Evolutionary conservation across 2,888 invertebrate species (phyloP).

Genomic region (Hirtodrosophila cameraria): DNA sequence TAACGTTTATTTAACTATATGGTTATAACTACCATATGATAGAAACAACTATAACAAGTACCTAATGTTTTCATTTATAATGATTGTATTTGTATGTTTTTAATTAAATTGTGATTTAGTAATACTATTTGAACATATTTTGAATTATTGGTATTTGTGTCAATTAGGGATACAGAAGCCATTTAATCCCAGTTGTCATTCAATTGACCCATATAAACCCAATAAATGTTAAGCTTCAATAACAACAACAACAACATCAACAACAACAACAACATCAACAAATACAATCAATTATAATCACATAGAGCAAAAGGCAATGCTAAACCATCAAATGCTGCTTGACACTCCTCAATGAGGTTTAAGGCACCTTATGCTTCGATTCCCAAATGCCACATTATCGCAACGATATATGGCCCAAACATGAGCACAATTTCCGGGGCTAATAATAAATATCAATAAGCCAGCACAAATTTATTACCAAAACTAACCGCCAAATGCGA

Average conservation of each 20-base stretch:
- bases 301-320: slow-evolving; percentile 3
- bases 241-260: too few species aligned
- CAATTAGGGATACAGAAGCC: slow-evolving; percentile 22
- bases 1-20: too few species aligned
- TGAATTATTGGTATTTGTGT: slow-evolving; percentile 5
- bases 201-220: slow-evolving; percentile 44
- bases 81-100: too few species aligned
- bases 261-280: too few species aligned
- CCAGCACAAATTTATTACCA: slow-evolving; percentile 68
- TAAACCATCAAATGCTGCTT: slow-evolving; percentile 14
- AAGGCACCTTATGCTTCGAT: slow-evolving; percentile 21
- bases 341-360: slow-evolving; percentile 1
- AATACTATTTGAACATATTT: not conserved
- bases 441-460: slow-evolving; percentile 79
- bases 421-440: slow-evolving; percentile 66
- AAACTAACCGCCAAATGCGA: slow-evolving; percentile 67
- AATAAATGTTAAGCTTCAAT: slow-evolving; percentile 15
- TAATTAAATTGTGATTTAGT: not conserved
- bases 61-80: not conserved
- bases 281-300: slow-evolving; percentile 53
- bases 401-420: slow-evolving; percentile 55
- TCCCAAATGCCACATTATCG: slow-evolving; percentile 61
- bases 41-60: too few species aligned
- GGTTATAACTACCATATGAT: too few species aligned
- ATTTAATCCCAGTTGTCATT: slow-evolving; percentile 21